These are phyloP conservation scores for Taxidea taxus DNA, from an alignment of 2,113 vertebrate species.

Conservation along the genomic window DNA sequence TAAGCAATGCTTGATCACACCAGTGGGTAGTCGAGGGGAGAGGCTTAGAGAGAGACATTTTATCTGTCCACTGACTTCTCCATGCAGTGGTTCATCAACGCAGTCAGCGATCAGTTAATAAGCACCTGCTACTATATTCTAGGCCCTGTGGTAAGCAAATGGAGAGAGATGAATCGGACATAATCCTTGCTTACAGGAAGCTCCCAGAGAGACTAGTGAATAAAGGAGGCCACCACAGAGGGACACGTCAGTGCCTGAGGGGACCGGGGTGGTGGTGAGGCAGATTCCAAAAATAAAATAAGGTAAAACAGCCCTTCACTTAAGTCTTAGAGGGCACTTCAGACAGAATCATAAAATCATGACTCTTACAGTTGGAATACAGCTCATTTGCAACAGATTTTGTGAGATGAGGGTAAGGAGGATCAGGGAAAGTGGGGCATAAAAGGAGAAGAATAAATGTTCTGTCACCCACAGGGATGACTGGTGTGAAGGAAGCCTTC, in stretches of 20 bases:
- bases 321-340: background rate
- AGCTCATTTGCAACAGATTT: background rate
- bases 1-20: background rate
- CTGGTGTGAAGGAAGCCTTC: background rate
- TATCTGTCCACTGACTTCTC: background rate
- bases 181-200: background rate
- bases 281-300: background rate
- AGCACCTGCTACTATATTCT: background rate
- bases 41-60: background rate
- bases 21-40: background rate
- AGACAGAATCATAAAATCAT: background rate
- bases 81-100: background rate
- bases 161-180: background rate
- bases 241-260: background rate
- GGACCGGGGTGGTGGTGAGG: no score
- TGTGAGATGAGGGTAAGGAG: background rate
- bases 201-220: background rate
- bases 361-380: background rate
- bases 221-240: background rate
- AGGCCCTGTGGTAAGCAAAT: background rate
- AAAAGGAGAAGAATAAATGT: background rate
- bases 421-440: fast-evolving
- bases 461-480: background rate
- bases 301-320: background rate
- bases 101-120: background rate